Conservation (phyloP, 2,797 vertebrate genomes). For the Siniperca undulata region DNA sequence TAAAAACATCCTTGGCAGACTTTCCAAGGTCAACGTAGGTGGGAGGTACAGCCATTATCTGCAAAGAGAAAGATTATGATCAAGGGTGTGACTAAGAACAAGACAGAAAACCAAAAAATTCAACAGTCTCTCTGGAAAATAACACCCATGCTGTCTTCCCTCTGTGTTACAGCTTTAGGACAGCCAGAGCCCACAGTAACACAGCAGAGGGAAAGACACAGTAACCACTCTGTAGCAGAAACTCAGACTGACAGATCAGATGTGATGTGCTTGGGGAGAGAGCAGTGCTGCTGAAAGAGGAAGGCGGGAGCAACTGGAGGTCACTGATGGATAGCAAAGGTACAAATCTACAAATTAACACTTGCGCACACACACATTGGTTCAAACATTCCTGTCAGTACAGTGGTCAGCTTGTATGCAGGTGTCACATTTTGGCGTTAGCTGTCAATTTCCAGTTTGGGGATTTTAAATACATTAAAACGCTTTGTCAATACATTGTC, state of each 20-base stretch:
- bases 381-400: background rate
- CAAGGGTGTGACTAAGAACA: background rate
- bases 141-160: background rate
- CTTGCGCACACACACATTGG: background rate
- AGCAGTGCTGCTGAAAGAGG: slow-evolving; percentile 4
- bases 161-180: slow-evolving; percentile 14
- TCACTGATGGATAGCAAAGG: slow-evolving; percentile 33
- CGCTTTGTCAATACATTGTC: background rate
- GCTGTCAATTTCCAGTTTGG: background rate
- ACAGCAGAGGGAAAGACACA: slow-evolving; percentile 22
- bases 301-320: slow-evolving; percentile 10
- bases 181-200: background rate
- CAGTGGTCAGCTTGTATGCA: background rate
- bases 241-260: slow-evolving; percentile 21
- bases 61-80: slow-evolving; percentile 35
- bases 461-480: background rate
- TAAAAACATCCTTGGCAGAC: slow-evolving; percentile 95
- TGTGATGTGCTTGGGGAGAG: slow-evolving; percentile 30
- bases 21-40: slow-evolving; percentile 95
- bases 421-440: background rate
- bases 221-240: background rate
- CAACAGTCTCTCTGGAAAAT: background rate
- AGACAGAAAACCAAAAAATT: background rate
- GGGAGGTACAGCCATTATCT: slow-evolving; percentile 96
- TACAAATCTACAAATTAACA: background rate